Base-by-base conservation (phyloP, 1,140 invertebrate species). In the Archivesica marissinica region DNA sequence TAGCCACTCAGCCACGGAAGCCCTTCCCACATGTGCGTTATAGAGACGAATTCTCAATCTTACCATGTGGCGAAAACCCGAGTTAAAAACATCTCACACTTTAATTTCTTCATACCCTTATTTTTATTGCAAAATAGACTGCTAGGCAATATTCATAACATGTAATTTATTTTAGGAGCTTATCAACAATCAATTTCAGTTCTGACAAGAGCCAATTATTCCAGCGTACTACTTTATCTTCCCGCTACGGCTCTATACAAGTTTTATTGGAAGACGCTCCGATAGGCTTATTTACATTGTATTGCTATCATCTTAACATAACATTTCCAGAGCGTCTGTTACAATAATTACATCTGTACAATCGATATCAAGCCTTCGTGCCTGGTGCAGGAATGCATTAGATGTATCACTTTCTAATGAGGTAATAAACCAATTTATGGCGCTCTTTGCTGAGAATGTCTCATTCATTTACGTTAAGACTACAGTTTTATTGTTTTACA, bases 371-470 rank as follows among this genome's bases (percentile, higher is more conserved):
- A 72, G 39, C 68, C 25, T 15, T 15, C 1, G 41, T 28, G 44
- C 25, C 44, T 44, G 68, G 39, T 28, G 23, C 41, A 52, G 68
- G 23, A 72, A 72, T 72, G 68, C 39, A 72, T 47, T 30, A 72
- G 41, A 72, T 72, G 68, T 72, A 72, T 72, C 68, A 33, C 44
- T 72, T 72, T 50, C 41, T 72, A 72, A 72, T 44, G 68, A 50
- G 68, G 44, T 50, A 33, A 50, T 72, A 72, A 72, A 72, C 39
- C 41, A 47, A 47, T 44, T 72, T 72, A 72, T 47, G 15, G 68
- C 68, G n/a, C 68, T 23, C 25, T 50, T 72, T 72, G 44, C 41
- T 72, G 68, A 72, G 68, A 72, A 72, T 15, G 7, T 72, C 41
- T 50, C 41, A 72, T 72, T 72, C 68, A 72, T 72, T 47, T 30